phyloP scores from a whole-genome alignment of 1,140 invertebrate species.

The Gryon sp. region DNA sequence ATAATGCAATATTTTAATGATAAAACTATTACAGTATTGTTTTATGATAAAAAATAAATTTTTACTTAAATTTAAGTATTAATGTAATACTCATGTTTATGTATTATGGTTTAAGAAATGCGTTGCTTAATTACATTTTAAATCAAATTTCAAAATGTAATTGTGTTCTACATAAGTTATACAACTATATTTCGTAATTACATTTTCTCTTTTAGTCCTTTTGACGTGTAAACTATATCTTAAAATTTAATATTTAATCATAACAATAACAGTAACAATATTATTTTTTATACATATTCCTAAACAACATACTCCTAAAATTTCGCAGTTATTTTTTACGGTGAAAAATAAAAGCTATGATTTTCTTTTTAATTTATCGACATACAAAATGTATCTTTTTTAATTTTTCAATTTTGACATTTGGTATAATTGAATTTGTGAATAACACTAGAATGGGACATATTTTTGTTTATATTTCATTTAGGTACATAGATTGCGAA shows the following conservation, averaged over 20 bases:
- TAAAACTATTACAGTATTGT: conserved; percentile 23
- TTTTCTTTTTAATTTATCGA: not conserved
- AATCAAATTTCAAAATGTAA: conserved; percentile 57
- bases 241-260: conserved; percentile 71
- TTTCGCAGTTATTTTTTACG: conserved; percentile 26
- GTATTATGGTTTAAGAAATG: conserved; percentile 16
- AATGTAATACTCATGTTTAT: conserved; percentile 50
- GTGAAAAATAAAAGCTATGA: conserved; percentile 16
- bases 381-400: not conserved
- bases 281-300: too few relatives aligned
- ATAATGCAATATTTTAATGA: conserved; percentile 37
- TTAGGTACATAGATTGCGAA: too few relatives aligned
- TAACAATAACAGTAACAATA: conserved; percentile 75
- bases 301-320: conserved; percentile 64
- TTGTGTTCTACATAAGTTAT: conserved; percentile 43
- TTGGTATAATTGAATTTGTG: not conserved
- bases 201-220: conserved; percentile 13
- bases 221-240: conserved; percentile 32
- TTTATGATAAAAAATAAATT: conserved; percentile 49
- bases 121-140: conserved; percentile 7
- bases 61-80: conserved; percentile 55
- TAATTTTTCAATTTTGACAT: not conserved
- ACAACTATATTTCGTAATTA: conserved; percentile 23
- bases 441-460: too few relatives aligned
- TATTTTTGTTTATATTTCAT: too few relatives aligned